Percentiles rank a stretch among this genome's conserved stretches.
phyloP scores from a whole-genome alignment of 2,113 vertebrate species.

The Erinaceus europaeus region DNA sequence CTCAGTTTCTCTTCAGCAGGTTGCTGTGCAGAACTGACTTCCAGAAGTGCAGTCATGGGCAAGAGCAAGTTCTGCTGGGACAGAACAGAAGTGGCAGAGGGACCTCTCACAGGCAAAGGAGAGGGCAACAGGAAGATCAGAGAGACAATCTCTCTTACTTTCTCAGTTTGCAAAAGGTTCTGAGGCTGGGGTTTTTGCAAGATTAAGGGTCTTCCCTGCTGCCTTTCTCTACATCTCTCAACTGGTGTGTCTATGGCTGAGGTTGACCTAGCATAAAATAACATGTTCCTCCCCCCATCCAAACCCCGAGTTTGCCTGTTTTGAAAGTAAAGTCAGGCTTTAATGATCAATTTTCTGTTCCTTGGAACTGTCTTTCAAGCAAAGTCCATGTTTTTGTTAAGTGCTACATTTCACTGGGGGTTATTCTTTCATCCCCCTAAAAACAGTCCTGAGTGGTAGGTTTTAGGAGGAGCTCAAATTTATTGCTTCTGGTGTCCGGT shows the following conservation, averaged over 20 bases:
- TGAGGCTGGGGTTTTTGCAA: neutral
- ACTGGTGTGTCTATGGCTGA: neutral
- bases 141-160: neutral
- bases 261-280: slow-evolving; percentile 38
- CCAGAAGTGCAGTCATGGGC: neutral
- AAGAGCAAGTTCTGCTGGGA: neutral
- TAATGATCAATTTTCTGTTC: slow-evolving; percentile 48
- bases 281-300: slow-evolving; percentile 6
- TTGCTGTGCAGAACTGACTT: neutral
- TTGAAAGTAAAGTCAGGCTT: slow-evolving; percentile 51
- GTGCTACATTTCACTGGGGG: slow-evolving; percentile 46
- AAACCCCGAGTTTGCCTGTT: no score
- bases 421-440: slow-evolving; percentile 34
- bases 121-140: neutral
- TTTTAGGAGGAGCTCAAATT: slow-evolving; percentile 23
- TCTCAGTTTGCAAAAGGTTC: neutral
- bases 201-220: neutral
- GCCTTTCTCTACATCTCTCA: neutral
- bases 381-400: slow-evolving; percentile 61
- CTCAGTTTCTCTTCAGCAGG: neutral
- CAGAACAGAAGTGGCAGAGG: neutral
- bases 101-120: neutral
- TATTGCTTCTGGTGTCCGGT: slow-evolving; percentile 50
- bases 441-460: neutral
- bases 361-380: slow-evolving; percentile 56